These are phyloP conservation scores for Euschistus heros DNA, from an alignment of 1,140 invertebrate species.

Conservation along the genomic window DNA sequence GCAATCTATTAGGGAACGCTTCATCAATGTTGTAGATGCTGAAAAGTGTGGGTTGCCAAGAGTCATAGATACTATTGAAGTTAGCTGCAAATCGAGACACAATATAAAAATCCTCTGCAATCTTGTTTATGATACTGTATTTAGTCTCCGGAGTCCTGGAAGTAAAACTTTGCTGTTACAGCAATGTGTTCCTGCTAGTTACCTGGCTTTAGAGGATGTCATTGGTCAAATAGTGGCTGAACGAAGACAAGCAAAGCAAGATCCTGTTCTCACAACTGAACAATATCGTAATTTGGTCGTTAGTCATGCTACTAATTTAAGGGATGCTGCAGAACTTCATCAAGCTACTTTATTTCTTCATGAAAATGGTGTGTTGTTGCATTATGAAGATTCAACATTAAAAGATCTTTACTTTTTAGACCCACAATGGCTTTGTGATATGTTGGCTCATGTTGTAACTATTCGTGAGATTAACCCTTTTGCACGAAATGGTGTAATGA, in stretches of 20 bases:
- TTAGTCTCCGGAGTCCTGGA: conserved; percentile 75
- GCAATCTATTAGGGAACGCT: conserved; percentile 71
- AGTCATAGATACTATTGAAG: conserved; percentile 87
- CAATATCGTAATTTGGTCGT: conserved; percentile 66
- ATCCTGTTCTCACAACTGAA: conserved; percentile 82
- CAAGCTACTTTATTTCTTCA: conserved; percentile 94
- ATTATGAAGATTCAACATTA: conserved; percentile 93
- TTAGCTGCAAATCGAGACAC: conserved; percentile 77
- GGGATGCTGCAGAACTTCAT: conserved; percentile 77
- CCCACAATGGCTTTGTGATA: conserved; percentile 97
- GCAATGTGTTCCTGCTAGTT: conserved; percentile 91
- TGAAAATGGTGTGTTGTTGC: conserved; percentile 94
- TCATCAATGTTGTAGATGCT: conserved; percentile 87
- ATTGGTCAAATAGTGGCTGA: conserved; percentile 70
- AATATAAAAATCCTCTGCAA: conserved; percentile 87
- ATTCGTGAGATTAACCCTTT: conserved; percentile 94
- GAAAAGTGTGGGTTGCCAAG: conserved; percentile 91
- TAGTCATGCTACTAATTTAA: conserved; percentile 40
- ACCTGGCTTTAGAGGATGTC: conserved; percentile 87
- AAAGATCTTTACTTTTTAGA: conserved; percentile 92
- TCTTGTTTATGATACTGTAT: conserved; percentile 87
- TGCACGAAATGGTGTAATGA: conserved; percentile 83
- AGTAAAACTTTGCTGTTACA: conserved; percentile 84
- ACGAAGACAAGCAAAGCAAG: conserved; percentile 47
- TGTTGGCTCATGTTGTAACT: conserved; percentile 91